Evolutionary conservation across 1,140 invertebrate genomes (phyloP).

Genomic region (Matsumurasca onukii): DNA sequence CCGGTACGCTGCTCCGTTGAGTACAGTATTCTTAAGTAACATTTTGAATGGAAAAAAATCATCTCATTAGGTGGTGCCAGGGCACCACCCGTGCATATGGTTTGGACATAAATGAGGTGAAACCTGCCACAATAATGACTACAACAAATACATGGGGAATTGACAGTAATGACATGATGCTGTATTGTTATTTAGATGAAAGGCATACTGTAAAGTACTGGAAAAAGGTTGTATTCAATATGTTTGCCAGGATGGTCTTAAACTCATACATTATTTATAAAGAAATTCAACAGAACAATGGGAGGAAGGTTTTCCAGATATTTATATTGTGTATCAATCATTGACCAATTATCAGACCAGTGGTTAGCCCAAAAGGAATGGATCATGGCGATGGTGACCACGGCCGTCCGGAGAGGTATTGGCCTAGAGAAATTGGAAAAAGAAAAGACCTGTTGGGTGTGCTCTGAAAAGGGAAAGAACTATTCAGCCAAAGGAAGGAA

Average conservation of each 20-base stretch:
- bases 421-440: slow-evolving; percentile 3
- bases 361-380: background rate
- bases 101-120: too few relatives aligned
- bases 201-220: slow-evolving; percentile 33
- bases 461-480: background rate
- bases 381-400: background rate
- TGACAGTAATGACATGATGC: slow-evolving; percentile 35
- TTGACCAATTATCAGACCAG: background rate
- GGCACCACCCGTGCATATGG: too few relatives aligned
- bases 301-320: background rate
- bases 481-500: slow-evolving; percentile 9
- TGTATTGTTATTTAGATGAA: slow-evolving; percentile 42
- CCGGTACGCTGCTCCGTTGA: too few relatives aligned
- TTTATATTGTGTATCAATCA: background rate
- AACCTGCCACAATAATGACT: background rate
- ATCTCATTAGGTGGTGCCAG: too few relatives aligned
- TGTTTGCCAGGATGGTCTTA: background rate
- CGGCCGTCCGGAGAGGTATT: background rate
- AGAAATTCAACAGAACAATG: background rate
- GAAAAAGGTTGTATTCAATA: slow-evolving; percentile 18
- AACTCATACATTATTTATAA: background rate
- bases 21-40: too few relatives aligned
- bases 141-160: slow-evolving; percentile 29
- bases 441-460: slow-evolving; percentile 23
- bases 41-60: too few relatives aligned